Percentiles rank a stretch among this genome's conserved stretches.
Conservation (phyloP, 2,797 vertebrate genomes). For the Sebastes melanostomus region DNA sequence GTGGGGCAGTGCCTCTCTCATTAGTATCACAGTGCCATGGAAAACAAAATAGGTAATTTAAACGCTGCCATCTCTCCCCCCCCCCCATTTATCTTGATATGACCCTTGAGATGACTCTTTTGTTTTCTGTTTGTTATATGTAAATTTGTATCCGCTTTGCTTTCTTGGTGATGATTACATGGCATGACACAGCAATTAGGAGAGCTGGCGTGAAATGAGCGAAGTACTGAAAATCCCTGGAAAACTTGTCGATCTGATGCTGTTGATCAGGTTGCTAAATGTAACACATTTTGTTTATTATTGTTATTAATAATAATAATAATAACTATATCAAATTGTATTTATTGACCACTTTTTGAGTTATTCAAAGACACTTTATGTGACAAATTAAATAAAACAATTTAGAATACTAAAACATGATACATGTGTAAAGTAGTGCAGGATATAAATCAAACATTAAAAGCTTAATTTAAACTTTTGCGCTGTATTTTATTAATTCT, state of each 20-base stretch:
- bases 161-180: neutral
- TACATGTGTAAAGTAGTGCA: neutral
- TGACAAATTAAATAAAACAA: neutral
- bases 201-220: neutral
- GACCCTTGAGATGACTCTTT: neutral
- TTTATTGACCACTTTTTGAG: neutral
- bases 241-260: neutral
- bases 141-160: neutral
- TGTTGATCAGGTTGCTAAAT: neutral
- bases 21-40: conserved; percentile 12
- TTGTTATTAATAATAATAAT: neutral
- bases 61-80: neutral
- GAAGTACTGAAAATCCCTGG: no score
- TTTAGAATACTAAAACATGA: neutral
- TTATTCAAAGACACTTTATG: neutral
- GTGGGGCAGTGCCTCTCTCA: neutral
- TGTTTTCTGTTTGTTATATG: neutral
- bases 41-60: conserved; percentile 17
- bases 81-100: conserved; percentile 3
- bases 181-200: neutral
- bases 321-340: neutral
- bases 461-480: neutral
- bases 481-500: neutral
- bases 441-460: neutral
- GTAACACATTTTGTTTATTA: neutral